Evolutionary conservation across 2,113 vertebrate genomes (phyloP).

Genomic region (Aegotheles bennettii): DNA sequence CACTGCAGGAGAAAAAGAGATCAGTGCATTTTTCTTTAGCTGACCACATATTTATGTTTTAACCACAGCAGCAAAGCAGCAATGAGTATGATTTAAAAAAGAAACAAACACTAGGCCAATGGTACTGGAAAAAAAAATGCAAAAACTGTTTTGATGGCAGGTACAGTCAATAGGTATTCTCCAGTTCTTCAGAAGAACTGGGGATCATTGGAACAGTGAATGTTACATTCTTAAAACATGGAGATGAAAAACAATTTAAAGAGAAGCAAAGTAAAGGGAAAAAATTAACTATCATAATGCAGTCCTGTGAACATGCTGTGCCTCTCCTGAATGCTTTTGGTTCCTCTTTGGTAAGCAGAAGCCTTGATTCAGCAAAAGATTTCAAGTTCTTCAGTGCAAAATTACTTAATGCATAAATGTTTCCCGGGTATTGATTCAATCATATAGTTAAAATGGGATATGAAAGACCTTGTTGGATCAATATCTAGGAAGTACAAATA

Average conservation of each 20-base stretch:
- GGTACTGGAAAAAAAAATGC: background rate
- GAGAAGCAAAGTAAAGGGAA: background rate
- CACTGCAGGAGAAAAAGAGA: background rate
- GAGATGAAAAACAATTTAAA: background rate
- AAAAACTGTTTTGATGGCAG: background rate
- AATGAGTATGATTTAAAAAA: background rate
- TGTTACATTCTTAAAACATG: background rate
- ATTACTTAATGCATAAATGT: background rate
- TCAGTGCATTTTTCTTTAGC: background rate
- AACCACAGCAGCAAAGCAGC: background rate
- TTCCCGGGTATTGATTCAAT: background rate
- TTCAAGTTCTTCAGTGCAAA: background rate
- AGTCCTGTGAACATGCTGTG: background rate
- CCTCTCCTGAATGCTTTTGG: background rate
- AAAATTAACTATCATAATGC: background rate
- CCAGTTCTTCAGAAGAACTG: background rate
- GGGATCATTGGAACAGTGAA: background rate
- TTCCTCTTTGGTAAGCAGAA: background rate
- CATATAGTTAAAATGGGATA: background rate
- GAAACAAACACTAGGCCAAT: background rate
- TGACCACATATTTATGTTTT: rapidly evolving
- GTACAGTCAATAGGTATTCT: background rate
- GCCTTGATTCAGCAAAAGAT: background rate
- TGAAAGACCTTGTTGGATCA: background rate
- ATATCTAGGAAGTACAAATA: background rate